These are phyloP conservation scores for Montipora capitata DNA, from an alignment of 92 coral and sea anemone species.

Conservation along the genomic window DNA sequence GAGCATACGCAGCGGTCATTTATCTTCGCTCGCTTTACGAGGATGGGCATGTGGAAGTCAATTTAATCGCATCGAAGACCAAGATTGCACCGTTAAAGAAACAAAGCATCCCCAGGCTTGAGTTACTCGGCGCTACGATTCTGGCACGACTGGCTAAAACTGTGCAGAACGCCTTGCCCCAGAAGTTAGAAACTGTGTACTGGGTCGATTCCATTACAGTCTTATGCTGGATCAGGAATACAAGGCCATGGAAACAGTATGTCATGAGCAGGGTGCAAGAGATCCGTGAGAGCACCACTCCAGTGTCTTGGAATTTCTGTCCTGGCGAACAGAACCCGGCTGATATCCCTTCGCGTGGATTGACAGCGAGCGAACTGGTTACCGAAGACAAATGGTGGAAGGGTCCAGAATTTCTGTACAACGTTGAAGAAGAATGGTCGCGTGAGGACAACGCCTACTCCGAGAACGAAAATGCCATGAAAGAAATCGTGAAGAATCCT, in stretches of 20 bases:
- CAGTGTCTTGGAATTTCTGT: slow-evolving; percentile 55
- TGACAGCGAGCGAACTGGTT: slow-evolving; percentile 39
- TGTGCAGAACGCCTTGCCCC: slow-evolving; percentile 27
- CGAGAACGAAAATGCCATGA: slow-evolving; percentile 34
- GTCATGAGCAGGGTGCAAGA: slow-evolving; percentile 70
- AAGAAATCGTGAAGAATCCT: slow-evolving; percentile 63
- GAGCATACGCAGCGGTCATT: slow-evolving; percentile 68
- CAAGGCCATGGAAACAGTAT: slow-evolving; percentile 79
- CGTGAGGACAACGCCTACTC: slow-evolving; percentile 1
- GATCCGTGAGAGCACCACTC: slow-evolving; percentile 49
- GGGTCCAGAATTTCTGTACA: slow-evolving; percentile 47
- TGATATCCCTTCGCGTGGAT: slow-evolving; percentile 57
- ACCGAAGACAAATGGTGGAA: slow-evolving; percentile 44
- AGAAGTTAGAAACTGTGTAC: slow-evolving; percentile 7
- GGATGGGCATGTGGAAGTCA: slow-evolving; percentile 52
- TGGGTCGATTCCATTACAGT: slow-evolving; percentile 72
- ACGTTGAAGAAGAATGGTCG: slow-evolving; percentile 26
- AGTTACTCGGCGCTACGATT: slow-evolving; percentile 74
- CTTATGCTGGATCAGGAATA: slow-evolving; percentile 66
- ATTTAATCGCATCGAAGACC: slow-evolving; percentile 52
- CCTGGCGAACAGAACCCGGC: slow-evolving; percentile 66
- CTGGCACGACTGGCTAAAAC: slow-evolving; percentile 67
- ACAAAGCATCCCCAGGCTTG: slow-evolving; percentile 79
- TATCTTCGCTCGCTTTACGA: slow-evolving; percentile 57
- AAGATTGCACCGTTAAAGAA: slow-evolving; percentile 65